Conservation (phyloP, 2,888 invertebrate genomes). For the Halictus quadricinctus region DNA sequence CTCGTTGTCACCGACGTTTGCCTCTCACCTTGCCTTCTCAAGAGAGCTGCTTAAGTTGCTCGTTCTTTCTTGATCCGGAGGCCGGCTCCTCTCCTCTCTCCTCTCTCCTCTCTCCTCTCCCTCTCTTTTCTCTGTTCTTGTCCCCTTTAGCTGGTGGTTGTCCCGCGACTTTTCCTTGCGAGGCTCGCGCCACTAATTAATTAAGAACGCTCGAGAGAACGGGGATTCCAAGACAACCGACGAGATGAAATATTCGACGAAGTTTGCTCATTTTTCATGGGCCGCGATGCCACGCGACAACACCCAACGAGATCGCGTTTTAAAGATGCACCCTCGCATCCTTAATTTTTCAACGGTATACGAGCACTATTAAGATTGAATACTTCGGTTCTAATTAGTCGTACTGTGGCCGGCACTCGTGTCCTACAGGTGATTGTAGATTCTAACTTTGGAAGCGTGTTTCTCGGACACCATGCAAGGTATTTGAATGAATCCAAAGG, state of each 20-base stretch:
- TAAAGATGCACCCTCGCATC: constrained; percentile 37
- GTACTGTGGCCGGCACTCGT: neutral
- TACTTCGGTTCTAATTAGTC: neutral
- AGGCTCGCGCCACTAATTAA: constrained; percentile 71
- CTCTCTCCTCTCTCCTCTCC: constrained; percentile 13
- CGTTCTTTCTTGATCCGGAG: constrained; percentile 22
- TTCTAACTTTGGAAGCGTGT: neutral
- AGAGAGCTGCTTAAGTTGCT: constrained; percentile 26
- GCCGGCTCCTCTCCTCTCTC: constrained; percentile 23
- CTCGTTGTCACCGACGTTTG: constrained; percentile 28
- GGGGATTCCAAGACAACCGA: constrained; percentile 46
- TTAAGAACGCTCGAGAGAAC: constrained; percentile 67
- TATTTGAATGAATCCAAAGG: neutral
- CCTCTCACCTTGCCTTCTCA: constrained; percentile 33
- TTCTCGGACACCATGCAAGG: neutral
- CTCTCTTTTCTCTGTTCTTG: neutral
- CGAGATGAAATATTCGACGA: constrained; percentile 66
- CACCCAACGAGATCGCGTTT: constrained; percentile 27
- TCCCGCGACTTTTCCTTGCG: constrained; percentile 48
- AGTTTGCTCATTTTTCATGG: constrained; percentile 63
- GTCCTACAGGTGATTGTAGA: neutral
- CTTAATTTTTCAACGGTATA: neutral
- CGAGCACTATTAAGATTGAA: neutral
- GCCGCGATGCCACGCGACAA: neutral
- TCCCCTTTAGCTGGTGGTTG: neutral